Evolutionary conservation across 53 echinoderm and acorn worm genomes (phyloP), one percentile per base, ranked within the genome.

Genomic region (Mesocentrotus franciscanus): DNA sequence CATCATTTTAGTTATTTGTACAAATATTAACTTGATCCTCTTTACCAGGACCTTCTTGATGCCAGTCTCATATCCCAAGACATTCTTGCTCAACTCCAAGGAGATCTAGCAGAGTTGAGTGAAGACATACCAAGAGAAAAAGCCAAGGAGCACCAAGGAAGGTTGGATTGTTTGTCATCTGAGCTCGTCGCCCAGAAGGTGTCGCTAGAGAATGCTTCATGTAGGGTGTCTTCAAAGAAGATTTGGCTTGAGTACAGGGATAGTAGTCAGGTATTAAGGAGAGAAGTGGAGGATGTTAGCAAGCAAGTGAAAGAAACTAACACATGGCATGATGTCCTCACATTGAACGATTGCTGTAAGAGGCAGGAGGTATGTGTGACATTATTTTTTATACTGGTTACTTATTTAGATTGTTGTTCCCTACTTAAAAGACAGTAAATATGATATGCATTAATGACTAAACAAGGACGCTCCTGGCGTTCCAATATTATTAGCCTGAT

Each of bases 191-290:
- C 95, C 7, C 74, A 92, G 24, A n/a, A 95, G 76, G 87, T 93
- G 7, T 34, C 72, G 18, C 78, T 96, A 8, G 78, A 93, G 36
- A 85, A 95, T 71, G 95, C 97, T 30, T 85, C 95, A 34, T 55
- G 85, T 90, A 97, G 90, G 92, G 93, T 96, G 14, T 95, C 95
- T 0, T 89, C 85, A 61, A 91, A 90, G 78, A 71, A 95, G 92
- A 95, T 94, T 70, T 95, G 96, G 94, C 96, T 97, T 91, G 60
- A 92, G 7, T 96, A 89, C 61, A 84, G 95, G 57, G 95, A 96
- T 85, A 78, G 29, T 32, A 58, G 95, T 39, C 96, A 94, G 62
- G 92, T 93, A 61, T n/a, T 94, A 30, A 93, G 61, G 91, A 85
- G 55, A 33, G 95, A 96, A 93, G 30, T 97, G 81, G 90, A 42